Evolutionary conservation across 2,888 invertebrate species (phyloP), one percentile per base, ranked within the genome.

Genomic region (Dynastes maya): DNA sequence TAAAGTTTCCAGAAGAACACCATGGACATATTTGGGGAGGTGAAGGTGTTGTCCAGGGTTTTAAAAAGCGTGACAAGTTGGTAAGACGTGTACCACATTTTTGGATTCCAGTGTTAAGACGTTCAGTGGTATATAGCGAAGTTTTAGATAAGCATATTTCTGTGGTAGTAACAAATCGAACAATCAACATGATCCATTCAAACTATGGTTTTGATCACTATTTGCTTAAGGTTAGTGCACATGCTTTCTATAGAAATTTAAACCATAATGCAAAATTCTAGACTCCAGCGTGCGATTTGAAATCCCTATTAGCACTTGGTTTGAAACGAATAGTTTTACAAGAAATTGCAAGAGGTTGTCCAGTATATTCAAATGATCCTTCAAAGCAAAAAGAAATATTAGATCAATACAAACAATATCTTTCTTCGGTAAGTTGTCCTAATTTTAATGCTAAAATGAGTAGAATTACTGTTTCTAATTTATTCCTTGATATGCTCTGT

Each of bases 11-110:
- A 0, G 90, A 91, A 55, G 96, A 98, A 89, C 90, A 94, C 77
- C 90, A 98, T 86, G 85, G 93, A 64, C 98, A 98, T 49, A 90
- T 99, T 81, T 99, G 98, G 98, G 99, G 98, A 81, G 99, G 99
- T 8, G 99, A 99, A 90, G 97, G 94, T 49, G 92, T 99, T 0
- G 90, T 99, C 29, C 95, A 96, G 90, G 99, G 98, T 70, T 96
- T 95, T 85, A 91, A 92, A 85, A 94, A 94, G 85, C 91, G 92
- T 67, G 88, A 91, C 74, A 90, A 89, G 2, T 88, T 88, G 1
- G 89, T 89, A 74, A 91, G 94, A 78, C 92, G 97, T 84, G 92
- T 94, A 0, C 95, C 97, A 0, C 94, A 93, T 85, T 95, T 95
- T 87, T 99, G 97, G 97, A 93, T 96, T 22, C 99, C 99, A 0